Conservation (phyloP, 2,888 invertebrate genomes). For the Syritta pipiens region DNA sequence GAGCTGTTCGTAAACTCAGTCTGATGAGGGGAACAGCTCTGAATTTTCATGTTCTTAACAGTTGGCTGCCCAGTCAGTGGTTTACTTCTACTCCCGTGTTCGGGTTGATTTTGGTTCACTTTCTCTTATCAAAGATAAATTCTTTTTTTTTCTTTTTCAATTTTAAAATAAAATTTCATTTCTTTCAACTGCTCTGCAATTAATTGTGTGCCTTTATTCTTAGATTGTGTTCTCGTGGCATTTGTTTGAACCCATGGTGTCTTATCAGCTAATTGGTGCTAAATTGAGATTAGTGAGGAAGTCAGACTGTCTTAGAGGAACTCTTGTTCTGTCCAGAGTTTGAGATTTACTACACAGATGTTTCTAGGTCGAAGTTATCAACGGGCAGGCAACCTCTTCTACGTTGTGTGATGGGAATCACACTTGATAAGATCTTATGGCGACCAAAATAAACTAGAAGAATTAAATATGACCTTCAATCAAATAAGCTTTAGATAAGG, state of each 20-base stretch:
- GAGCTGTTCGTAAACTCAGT: slow-evolving; percentile 61
- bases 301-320: background rate
- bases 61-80: slow-evolving; percentile 48
- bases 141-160: background rate
- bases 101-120: background rate
- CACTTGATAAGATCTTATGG: too few species aligned
- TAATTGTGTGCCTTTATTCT: background rate
- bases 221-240: background rate
- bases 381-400: too few species aligned
- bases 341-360: background rate
- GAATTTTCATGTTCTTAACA: slow-evolving; percentile 39
- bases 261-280: slow-evolving; percentile 13
- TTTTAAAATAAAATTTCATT: slow-evolving; percentile 11
- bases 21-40: slow-evolving; percentile 44
- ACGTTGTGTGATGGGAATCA: too few species aligned
- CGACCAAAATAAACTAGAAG: too few species aligned
- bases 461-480: too few species aligned
- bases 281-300: background rate
- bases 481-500: too few species aligned
- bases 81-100: slow-evolving; percentile 3
- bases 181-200: slow-evolving; percentile 10
- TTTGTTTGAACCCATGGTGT: slow-evolving; percentile 1
- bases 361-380: background rate
- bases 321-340: too few species aligned
- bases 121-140: background rate